A percentile compares a stretch with the other conserved stretches of the same genome.
These are phyloP conservation scores for Agonum fuliginosum DNA, from an alignment of 2,888 invertebrate genomes.

Conservation along the genomic window DNA sequence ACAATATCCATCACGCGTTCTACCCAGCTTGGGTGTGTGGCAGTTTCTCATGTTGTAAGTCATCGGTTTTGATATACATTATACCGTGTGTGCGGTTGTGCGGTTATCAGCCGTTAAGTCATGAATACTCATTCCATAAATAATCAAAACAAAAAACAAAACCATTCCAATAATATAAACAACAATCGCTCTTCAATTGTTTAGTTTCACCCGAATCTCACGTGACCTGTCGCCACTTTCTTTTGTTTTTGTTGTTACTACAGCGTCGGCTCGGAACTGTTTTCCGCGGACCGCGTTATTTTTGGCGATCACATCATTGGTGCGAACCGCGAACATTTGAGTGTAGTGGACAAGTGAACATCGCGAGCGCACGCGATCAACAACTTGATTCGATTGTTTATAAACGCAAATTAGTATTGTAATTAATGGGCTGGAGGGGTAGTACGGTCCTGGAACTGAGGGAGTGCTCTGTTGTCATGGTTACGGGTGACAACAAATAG, in stretches of 20 bases:
- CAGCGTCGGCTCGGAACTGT: slow-evolving; percentile 42
- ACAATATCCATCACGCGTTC: slow-evolving; percentile 4
- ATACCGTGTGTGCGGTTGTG: too few relatives aligned
- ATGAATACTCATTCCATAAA: too few relatives aligned
- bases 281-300: slow-evolving; percentile 47
- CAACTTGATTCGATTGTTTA: too few relatives aligned
- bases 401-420: background rate
- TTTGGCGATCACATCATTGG: slow-evolving; percentile 52
- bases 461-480: too few relatives aligned
- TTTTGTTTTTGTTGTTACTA: background rate
- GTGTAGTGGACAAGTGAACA: background rate
- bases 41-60: too few relatives aligned
- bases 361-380: slow-evolving; percentile 29
- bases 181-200: too few relatives aligned
- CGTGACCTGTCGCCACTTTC: too few relatives aligned
- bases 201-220: too few relatives aligned
- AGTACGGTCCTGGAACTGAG: slow-evolving; percentile 7
- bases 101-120: too few relatives aligned
- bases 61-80: too few relatives aligned
- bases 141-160: background rate
- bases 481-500: too few relatives aligned
- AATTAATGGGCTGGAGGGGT: background rate
- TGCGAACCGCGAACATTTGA: background rate
- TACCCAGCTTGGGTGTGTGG: too few relatives aligned
- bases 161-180: background rate